phyloP scores from a whole-genome alignment of 2,888 invertebrate species.

The Arctia plantaginis region DNA sequence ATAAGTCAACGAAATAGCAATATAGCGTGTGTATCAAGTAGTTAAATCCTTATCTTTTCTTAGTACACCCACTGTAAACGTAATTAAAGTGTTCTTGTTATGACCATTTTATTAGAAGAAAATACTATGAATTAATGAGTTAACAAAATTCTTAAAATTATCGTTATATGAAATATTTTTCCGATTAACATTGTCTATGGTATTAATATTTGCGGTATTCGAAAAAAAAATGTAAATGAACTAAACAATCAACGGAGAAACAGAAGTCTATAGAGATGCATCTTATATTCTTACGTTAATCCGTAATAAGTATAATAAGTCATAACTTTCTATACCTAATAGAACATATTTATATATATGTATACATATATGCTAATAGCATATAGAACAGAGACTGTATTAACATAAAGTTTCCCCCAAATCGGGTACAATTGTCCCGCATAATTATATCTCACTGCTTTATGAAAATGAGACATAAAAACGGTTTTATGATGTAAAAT shows the following conservation, averaged over 20 bases:
- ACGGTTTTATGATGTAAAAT: constrained; percentile 65
- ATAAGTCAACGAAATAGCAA: constrained; percentile 50
- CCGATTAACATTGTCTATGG: not conserved
- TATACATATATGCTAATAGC: constrained; percentile 58
- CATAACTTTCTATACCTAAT: not conserved
- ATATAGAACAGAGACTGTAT: constrained; percentile 63
- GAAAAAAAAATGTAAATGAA: too few species aligned
- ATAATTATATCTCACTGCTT: constrained; percentile 75
- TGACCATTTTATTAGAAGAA: constrained; percentile 10
- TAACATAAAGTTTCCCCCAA: constrained; percentile 80
- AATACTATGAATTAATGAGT: constrained; percentile 19
- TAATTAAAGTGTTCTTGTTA: constrained; percentile 35
- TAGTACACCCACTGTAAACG: constrained; percentile 7
- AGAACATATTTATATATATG: not conserved
- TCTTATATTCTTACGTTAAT: not conserved
- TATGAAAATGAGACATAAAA: constrained; percentile 76
- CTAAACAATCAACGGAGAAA: not conserved
- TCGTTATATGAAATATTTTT: too few species aligned
- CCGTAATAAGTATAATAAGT: not conserved
- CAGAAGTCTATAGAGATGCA: not conserved
- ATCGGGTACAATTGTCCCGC: constrained; percentile 69
- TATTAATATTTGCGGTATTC: too few species aligned
- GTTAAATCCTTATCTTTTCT: constrained; percentile 37
- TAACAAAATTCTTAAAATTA: not conserved
- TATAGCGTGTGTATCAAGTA: constrained; percentile 46